Percentiles rank a stretch among this genome's conserved stretches.
These are phyloP conservation scores for Struthio camelus DNA, from an alignment of 2,113 vertebrate genomes.

Conservation along the genomic window DNA sequence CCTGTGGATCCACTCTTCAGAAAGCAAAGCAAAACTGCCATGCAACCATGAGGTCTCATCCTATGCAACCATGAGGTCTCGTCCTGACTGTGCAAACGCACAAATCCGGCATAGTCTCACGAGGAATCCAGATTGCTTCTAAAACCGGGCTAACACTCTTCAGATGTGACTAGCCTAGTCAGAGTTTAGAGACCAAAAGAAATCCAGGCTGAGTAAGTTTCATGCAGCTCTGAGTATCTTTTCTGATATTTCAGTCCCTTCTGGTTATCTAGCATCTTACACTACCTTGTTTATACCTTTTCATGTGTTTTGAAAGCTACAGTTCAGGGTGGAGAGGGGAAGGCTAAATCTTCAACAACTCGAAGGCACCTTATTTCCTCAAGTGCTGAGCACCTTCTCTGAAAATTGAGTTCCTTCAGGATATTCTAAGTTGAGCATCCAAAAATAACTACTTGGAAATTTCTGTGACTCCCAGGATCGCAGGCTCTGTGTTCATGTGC, in stretches of 20 bases:
- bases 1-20: neutral
- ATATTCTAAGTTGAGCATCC: neutral
- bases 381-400: neutral
- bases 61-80: neutral
- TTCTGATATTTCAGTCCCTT: neutral
- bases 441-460: neutral
- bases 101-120: neutral
- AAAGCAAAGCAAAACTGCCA: neutral
- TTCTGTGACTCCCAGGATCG: neutral
- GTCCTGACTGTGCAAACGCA: neutral
- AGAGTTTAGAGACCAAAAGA: neutral
- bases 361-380: neutral
- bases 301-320: neutral
- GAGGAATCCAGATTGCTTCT: neutral
- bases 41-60: too few relatives aligned
- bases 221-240: neutral
- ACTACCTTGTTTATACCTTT: neutral
- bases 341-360: neutral
- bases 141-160: neutral
- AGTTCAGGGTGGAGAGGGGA: neutral
- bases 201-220: neutral
- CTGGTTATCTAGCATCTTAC: neutral
- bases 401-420: conserved; percentile 13
- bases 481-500: neutral
- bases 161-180: neutral